phyloP scores from a whole-genome alignment of 2,888 invertebrate species.

The Leptopilina syphax region DNA sequence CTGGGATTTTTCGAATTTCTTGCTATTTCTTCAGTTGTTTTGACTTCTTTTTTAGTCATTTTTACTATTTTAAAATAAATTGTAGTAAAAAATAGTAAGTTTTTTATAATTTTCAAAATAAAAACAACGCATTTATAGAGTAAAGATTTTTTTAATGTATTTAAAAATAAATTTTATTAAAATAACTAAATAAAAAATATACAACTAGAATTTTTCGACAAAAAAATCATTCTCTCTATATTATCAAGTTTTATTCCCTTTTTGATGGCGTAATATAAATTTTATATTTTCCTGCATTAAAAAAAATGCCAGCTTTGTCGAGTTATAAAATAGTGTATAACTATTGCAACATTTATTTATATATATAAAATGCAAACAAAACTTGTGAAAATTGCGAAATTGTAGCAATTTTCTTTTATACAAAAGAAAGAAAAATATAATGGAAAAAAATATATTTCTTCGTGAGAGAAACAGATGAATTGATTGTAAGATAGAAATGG shows the following conservation, averaged over 20 bases:
- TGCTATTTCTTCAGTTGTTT: no score
- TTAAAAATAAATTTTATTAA: no score
- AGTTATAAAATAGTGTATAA: background rate
- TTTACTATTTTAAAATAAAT: no score
- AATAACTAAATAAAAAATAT: no score
- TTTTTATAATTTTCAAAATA: no score
- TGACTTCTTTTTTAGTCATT: no score
- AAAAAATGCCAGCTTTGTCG: background rate
- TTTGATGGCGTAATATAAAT: background rate
- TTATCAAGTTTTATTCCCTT: background rate
- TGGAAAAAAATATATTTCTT: background rate
- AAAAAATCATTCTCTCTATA: no score
- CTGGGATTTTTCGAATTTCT: no score
- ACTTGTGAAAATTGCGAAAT: background rate
- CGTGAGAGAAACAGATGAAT: constrained; percentile 27
- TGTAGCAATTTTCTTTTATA: background rate
- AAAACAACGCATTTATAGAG: no score
- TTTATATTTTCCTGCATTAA: background rate
- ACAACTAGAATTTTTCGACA: no score
- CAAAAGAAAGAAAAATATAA: background rate
- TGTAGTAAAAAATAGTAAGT: no score
- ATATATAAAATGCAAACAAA: background rate
- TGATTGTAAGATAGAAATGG: background rate
- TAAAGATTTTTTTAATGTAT: no score
- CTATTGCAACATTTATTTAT: background rate